Percentiles rank a stretch among this genome's conserved stretches.
Conservation (phyloP, 2,797 vertebrate species). For the Coregonus suidteri region DNA sequence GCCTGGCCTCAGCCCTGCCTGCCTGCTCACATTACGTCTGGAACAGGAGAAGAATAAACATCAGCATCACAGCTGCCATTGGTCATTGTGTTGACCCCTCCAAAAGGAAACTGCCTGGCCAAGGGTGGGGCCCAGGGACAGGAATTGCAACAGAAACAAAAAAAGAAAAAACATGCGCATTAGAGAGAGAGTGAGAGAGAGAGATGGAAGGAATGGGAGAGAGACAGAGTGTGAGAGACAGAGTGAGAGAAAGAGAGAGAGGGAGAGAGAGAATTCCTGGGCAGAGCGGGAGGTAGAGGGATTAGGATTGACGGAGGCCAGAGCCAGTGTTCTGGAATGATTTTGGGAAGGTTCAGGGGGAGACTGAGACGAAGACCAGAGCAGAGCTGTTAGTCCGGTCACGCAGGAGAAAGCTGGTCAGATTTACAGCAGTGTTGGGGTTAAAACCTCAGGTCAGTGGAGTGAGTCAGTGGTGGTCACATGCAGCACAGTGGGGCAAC, state of each 20-base stretch:
- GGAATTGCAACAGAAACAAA: constrained; percentile 45
- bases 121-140: constrained; percentile 69
- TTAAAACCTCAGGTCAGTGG: constrained; percentile 41
- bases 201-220: background rate
- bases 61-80: constrained; percentile 57
- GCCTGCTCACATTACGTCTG: constrained; percentile 70
- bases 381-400: constrained; percentile 1
- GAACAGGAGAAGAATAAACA: constrained; percentile 73
- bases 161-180: constrained; percentile 26
- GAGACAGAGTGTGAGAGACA: background rate
- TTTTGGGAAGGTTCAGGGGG: constrained; percentile 6
- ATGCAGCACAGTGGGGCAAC: constrained; percentile 24
- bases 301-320: constrained; percentile 18
- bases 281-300: constrained; percentile 16
- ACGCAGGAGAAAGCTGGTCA: constrained; percentile 32
- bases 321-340: constrained; percentile 5
- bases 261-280: constrained; percentile 56
- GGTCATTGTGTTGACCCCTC: constrained; percentile 72
- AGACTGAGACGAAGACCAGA: constrained; percentile 62
- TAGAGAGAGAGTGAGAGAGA: constrained; percentile 11
- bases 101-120: constrained; percentile 73
- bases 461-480: constrained; percentile 24
- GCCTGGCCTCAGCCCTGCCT: background rate
- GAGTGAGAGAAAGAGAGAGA: constrained; percentile 14
- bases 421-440: constrained; percentile 32